A percentile compares a stretch with the other conserved stretches of the same genome.
These are phyloP conservation scores for Ctenosaura bakeri DNA, from an alignment of 2,797 vertebrate species.

Conservation along the genomic window DNA sequence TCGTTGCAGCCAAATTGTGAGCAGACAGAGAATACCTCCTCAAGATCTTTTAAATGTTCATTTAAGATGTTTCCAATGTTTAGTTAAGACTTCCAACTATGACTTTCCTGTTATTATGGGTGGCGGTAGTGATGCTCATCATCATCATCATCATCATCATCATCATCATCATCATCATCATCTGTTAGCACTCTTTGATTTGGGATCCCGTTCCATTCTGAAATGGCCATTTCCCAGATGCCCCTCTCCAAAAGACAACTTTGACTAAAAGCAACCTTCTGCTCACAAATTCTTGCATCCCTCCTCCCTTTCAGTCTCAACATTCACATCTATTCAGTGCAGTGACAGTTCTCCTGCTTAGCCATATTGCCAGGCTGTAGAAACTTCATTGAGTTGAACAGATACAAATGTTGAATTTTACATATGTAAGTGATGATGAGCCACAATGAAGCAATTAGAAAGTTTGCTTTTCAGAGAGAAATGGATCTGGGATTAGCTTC, in stretches of 20 bases:
- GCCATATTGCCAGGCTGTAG: background rate
- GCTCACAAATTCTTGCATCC: slow-evolving; percentile 3
- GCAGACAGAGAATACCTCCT: background rate
- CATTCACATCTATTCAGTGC: background rate
- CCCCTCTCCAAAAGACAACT: background rate
- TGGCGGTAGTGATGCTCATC: no score
- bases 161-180: background rate
- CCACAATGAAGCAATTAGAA: background rate
- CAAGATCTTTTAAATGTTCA: background rate
- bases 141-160: no score
- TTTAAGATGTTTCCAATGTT: background rate
- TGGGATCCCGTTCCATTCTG: background rate
- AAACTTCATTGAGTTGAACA: background rate
- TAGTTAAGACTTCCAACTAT: background rate
- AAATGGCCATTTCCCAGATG: background rate
- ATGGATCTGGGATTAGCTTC: background rate
- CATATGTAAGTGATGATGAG: background rate
- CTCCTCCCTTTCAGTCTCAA: background rate
- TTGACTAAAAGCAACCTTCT: background rate
- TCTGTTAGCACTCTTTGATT: background rate
- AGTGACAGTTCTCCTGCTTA: background rate
- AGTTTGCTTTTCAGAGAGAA: background rate
- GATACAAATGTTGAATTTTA: background rate
- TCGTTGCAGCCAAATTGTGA: background rate
- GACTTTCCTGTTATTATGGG: background rate